Conservation (phyloP, 2,797 vertebrate genomes). For the Staurois parvus region DNA sequence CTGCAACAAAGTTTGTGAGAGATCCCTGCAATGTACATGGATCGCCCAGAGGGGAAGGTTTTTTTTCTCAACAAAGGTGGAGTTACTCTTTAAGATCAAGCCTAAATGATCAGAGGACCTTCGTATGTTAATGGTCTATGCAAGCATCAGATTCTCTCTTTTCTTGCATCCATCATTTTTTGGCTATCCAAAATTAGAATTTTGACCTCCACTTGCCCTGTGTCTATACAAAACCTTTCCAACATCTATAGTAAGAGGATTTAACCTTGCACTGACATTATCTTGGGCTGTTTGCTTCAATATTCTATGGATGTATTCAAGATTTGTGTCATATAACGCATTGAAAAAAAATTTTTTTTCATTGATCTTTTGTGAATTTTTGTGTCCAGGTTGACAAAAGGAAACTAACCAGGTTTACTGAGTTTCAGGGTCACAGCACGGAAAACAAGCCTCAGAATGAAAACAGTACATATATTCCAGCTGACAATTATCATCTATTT, state of each 20-base stretch:
- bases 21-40: too few species aligned
- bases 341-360: background rate
- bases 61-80: too few species aligned
- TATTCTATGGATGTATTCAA: background rate
- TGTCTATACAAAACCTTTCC: background rate
- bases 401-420: background rate
- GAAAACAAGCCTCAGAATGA: background rate
- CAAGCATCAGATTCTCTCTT: too few species aligned
- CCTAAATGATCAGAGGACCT: too few species aligned
- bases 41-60: too few species aligned
- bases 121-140: too few species aligned
- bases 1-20: too few species aligned
- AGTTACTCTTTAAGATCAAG: too few species aligned
- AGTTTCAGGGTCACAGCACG: conserved; percentile 32
- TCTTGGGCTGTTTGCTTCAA: background rate
- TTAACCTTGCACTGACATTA: background rate
- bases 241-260: background rate
- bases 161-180: too few species aligned
- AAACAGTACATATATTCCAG: background rate
- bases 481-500: background rate
- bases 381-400: background rate
- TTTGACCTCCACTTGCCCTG: background rate
- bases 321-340: background rate
- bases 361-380: background rate
- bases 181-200: background rate